A percentile compares a stretch with the other conserved stretches of the same genome.
Conservation (phyloP, 2,113 vertebrate genomes). For the Tragelaphus imberbis region DNA sequence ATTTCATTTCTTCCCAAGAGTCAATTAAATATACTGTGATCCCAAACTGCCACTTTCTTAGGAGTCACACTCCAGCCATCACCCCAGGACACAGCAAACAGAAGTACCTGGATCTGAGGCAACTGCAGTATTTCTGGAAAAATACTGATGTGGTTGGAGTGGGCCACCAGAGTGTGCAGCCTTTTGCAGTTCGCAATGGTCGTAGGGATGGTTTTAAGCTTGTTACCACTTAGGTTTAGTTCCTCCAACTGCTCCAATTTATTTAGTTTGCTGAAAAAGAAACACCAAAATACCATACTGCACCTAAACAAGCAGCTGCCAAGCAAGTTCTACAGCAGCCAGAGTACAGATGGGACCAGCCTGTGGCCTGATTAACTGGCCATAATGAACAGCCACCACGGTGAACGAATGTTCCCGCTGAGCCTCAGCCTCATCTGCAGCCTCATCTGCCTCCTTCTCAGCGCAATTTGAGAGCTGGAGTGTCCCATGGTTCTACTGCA, state of each 20-base stretch:
- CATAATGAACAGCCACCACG: neutral
- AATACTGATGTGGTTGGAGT: slow-evolving; percentile 93
- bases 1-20: slow-evolving; percentile 14
- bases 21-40: neutral
- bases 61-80: neutral
- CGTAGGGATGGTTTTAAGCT: slow-evolving; percentile 94
- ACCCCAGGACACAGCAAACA: neutral
- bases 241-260: slow-evolving; percentile 95
- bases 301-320: neutral
- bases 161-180: slow-evolving; percentile 92
- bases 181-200: slow-evolving; percentile 94
- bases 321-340: neutral
- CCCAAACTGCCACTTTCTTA: neutral
- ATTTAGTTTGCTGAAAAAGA: slow-evolving; percentile 89
- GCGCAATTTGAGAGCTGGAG: neutral
- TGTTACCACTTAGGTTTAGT: slow-evolving; percentile 95
- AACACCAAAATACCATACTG: slow-evolving; percentile 19
- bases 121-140: slow-evolving; percentile 96
- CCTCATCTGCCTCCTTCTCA: neutral
- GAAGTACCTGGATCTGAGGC: slow-evolving; percentile 92
- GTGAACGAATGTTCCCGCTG: neutral
- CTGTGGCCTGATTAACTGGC: neutral
- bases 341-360: neutral
- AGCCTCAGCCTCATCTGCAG: neutral
- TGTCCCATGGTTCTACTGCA: neutral